These are phyloP conservation scores for Tylochromis polylepis DNA, from an alignment of 2,113 vertebrate genomes.

Conservation along the genomic window DNA sequence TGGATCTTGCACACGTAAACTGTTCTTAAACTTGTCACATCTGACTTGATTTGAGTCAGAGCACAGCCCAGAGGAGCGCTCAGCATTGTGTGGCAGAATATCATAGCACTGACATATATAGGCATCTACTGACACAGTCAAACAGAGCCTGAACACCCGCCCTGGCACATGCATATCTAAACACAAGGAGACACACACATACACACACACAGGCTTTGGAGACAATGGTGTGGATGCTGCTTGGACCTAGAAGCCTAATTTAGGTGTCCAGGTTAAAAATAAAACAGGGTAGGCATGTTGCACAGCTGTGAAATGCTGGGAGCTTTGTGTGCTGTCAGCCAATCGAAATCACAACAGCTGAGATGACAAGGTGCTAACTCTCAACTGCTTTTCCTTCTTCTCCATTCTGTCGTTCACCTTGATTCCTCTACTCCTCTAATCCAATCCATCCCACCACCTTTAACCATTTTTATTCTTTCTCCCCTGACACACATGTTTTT, in stretches of 20 bases:
- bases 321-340: slow-evolving; percentile 75
- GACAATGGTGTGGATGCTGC: slow-evolving; percentile 46
- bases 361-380: slow-evolving; percentile 67
- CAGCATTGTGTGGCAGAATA: background rate
- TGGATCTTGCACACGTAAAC: slow-evolving; percentile 18
- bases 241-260: slow-evolving; percentile 42
- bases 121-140: background rate
- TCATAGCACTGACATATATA: background rate
- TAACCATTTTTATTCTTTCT: background rate
- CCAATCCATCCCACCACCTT: slow-evolving; percentile 1
- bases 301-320: slow-evolving; percentile 79
- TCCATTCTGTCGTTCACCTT: background rate
- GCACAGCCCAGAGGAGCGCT: background rate
- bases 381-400: slow-evolving; percentile 24
- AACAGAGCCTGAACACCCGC: background rate
- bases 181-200: background rate
- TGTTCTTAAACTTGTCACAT: slow-evolving; percentile 47
- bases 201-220: background rate
- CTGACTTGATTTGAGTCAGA: slow-evolving; percentile 18
- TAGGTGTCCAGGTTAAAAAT: slow-evolving; percentile 76
- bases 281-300: slow-evolving; percentile 68
- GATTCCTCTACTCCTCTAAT: background rate
- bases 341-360: slow-evolving; percentile 83
- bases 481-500: slow-evolving; percentile 6
- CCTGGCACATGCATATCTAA: background rate